Conservation (phyloP, 2,888 invertebrate species). For the Mongoloraphidia duomilia region DNA sequence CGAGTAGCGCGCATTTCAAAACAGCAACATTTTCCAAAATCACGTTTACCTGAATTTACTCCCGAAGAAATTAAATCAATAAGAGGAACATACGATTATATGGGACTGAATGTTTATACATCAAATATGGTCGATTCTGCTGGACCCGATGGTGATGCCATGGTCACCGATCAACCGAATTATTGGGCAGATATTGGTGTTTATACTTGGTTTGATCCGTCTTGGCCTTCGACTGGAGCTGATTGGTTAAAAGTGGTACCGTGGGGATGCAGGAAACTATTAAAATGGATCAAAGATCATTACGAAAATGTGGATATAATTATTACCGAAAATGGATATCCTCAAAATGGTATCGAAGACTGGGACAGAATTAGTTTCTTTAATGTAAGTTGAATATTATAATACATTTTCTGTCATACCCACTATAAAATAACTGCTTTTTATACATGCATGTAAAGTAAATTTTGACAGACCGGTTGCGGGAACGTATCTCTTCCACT, state of each 20-base stretch:
- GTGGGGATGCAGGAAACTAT: constrained; percentile 45
- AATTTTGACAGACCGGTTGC: too few relatives aligned
- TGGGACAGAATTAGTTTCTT: too few relatives aligned
- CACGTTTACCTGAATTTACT: constrained; percentile 39
- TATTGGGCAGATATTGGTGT: constrained; percentile 25
- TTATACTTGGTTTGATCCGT: constrained; percentile 26
- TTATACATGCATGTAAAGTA: too few relatives aligned
- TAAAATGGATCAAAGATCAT: constrained; percentile 44
- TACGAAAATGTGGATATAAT: constrained; percentile 42
- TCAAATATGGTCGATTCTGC: constrained; percentile 11
- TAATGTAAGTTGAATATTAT: too few relatives aligned
- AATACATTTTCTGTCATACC: too few relatives aligned
- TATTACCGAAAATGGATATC: constrained; percentile 48
- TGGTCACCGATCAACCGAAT: background rate
- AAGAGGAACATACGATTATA: constrained; percentile 33
- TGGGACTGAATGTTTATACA: constrained; percentile 36
- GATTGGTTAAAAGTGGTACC: constrained; percentile 44
- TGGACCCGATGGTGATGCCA: background rate
- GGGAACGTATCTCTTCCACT: too few relatives aligned
- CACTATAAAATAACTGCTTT: too few relatives aligned
- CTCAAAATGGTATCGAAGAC: constrained; percentile 20
- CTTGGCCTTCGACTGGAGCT: constrained; percentile 31
- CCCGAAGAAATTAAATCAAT: constrained; percentile 29
- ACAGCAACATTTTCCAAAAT: constrained; percentile 12
- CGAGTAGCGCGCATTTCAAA: constrained; percentile 12